Base-by-base conservation (phyloP, 2,888 invertebrate genomes). In the Seira sanloemensis region DNA sequence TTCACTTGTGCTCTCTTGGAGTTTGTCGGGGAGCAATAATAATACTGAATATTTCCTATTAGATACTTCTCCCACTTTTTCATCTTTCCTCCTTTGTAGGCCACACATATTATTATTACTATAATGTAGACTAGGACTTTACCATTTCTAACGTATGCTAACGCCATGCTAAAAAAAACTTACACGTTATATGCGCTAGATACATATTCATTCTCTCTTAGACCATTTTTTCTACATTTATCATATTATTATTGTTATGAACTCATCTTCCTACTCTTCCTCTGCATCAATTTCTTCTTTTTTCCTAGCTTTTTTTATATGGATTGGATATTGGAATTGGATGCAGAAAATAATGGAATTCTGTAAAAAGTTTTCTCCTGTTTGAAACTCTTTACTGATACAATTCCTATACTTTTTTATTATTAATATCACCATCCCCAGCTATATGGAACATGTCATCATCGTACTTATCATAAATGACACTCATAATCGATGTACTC, bases 1-100 rank as follows among this genome's bases (percentile, higher is more conserved):
- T 26, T 19, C 19, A 7, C 21, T 2, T 21, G 58, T 18, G 37
- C 62, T 62, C 2, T 62, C 21, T 62, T 16, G 58, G 2, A 62
- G 62, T 62, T 62, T 62, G 62, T 23, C 21, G 62, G 2, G 62
- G 62, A 62, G 62, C 62, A 62, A 62, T 62, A 62, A 62, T 62
- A 62, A 62, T 62, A n/a, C 62, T 62, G 62, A 62, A 62, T 62
- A 62, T 62, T 62, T 62, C 62, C 62, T 62, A 62, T 62, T 69
- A 81, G 75, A 75, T 76, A 76, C 81, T 27, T 25, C 73, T 54
- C 54, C 69, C 73, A 73, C 72, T 69, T 78, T 78, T 72, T 50
- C 69, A 69, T 69, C 25, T 78, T 62, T 26, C 68, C 46, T 65
- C 19, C 46, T 74, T 78, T 79, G 37, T 79, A 65, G 78, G 78